Evolutionary conservation across 2,797 vertebrate genomes (phyloP).

Genomic region (Graptemys geographica): DNA sequence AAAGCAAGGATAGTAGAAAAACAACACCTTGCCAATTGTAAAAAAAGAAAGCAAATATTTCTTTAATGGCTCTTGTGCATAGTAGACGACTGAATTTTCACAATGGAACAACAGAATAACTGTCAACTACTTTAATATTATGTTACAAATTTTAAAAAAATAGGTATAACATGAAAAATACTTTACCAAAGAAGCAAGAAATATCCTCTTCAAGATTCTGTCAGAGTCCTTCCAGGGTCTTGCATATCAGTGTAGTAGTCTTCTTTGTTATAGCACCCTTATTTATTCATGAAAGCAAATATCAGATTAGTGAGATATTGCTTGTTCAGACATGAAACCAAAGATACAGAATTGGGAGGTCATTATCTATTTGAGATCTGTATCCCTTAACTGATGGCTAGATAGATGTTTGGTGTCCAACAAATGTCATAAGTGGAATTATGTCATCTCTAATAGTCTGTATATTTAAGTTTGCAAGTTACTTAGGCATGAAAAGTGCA

Average conservation of each 20-base stretch:
- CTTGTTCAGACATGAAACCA: background rate
- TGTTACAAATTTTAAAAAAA: background rate
- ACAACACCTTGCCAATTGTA: background rate
- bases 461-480: background rate
- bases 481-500: background rate
- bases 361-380: background rate
- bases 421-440: background rate
- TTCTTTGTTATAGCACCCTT: background rate
- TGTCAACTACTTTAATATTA: background rate
- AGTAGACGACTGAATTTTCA: background rate
- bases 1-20: background rate
- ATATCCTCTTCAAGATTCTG: background rate
- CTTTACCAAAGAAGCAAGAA: background rate
- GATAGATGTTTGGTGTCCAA: background rate
- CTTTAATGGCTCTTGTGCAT: background rate
- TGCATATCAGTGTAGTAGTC: background rate
- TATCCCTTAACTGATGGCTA: background rate
- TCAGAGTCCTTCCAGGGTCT: background rate
- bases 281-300: background rate
- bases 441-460: background rate
- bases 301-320: background rate
- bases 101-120: background rate
- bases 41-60: background rate
- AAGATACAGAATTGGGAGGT: background rate
- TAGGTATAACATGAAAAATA: background rate